phyloP scores from a whole-genome alignment of 2,113 vertebrate genomes.

The Morone chrysops region DNA sequence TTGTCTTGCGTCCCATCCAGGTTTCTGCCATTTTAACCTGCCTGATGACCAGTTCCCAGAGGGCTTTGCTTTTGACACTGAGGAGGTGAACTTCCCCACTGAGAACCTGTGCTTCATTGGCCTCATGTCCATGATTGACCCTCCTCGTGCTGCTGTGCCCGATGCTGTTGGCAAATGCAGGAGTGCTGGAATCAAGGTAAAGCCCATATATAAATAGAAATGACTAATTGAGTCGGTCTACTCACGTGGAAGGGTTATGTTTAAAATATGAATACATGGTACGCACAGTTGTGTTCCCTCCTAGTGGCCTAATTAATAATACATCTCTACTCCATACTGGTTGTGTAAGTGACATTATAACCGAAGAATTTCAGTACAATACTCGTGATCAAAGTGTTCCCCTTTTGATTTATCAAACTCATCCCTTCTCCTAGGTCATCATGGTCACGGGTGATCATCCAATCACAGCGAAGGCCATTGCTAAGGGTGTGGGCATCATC shows the following conservation, averaged over 20 bases:
- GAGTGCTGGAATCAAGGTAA: slow-evolving; percentile 94
- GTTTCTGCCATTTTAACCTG: slow-evolving; percentile 90
- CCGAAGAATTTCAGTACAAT: no score
- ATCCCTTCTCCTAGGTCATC: slow-evolving; percentile 86
- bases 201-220: neutral
- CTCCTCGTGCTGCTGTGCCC: slow-evolving; percentile 90
- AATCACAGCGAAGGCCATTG: slow-evolving; percentile 96
- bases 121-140: slow-evolving; percentile 96
- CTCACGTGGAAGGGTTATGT: neutral
- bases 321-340: neutral
- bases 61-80: slow-evolving; percentile 89
- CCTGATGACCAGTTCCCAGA: slow-evolving; percentile 89
- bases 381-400: neutral
- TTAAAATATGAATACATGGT: neutral
- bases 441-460: slow-evolving; percentile 98
- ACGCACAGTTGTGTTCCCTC: no score
- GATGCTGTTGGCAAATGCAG: slow-evolving; percentile 95
- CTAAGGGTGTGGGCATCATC: slow-evolving; percentile 95
- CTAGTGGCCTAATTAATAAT: neutral
- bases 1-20: slow-evolving; percentile 68
- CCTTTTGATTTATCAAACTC: neutral
- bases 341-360: neutral
- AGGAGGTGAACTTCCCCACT: slow-evolving; percentile 92
- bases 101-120: slow-evolving; percentile 93
- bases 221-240: no score